Evolutionary conservation across 2,797 vertebrate species (phyloP).

Genomic region (Manis pentadactyla): DNA sequence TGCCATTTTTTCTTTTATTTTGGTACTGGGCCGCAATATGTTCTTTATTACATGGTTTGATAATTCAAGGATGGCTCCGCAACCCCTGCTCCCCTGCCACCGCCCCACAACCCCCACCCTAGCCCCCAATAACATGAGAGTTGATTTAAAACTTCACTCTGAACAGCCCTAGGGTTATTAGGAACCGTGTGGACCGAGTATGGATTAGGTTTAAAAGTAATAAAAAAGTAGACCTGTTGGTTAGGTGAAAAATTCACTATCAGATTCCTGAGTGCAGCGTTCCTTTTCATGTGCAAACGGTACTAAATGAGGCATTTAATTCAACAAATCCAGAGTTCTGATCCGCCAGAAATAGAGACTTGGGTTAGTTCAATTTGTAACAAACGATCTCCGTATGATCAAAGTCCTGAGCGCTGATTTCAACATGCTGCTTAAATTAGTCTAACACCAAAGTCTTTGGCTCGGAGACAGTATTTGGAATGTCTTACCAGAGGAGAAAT

Average conservation of each 20-base stretch:
- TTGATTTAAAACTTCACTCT: constrained; percentile 93
- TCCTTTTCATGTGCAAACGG: constrained; percentile 98
- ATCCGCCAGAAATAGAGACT: constrained; percentile 97
- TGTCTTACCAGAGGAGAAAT: constrained; percentile 99
- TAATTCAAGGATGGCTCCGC: constrained; percentile 90
- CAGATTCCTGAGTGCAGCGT: constrained; percentile 94
- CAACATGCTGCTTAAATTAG: constrained; percentile 99
- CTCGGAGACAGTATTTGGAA: constrained; percentile 99
- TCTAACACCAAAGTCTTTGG: constrained; percentile 99
- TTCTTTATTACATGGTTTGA: constrained; percentile 97
- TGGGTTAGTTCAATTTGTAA: constrained; percentile 99
- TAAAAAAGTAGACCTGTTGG: constrained; percentile 97
- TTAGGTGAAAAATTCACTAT: constrained; percentile 98
- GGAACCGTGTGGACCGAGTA: constrained; percentile 90
- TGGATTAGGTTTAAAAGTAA: constrained; percentile 99
- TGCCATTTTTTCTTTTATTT: constrained; percentile 88
- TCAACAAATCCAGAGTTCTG: constrained; percentile 99
- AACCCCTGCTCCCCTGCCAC: constrained; percentile 15
- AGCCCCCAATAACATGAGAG: constrained; percentile 91
- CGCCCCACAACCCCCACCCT: constrained; percentile 77
- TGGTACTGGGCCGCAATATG: constrained; percentile 91
- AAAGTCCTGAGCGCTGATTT: constrained; percentile 96
- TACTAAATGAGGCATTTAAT: constrained; percentile 99
- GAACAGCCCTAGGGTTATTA: constrained; percentile 92
- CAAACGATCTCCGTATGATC: constrained; percentile 99